Evolutionary conservation across 2,888 invertebrate species (phyloP).

Genomic region (Stictocephala bisonia): DNA sequence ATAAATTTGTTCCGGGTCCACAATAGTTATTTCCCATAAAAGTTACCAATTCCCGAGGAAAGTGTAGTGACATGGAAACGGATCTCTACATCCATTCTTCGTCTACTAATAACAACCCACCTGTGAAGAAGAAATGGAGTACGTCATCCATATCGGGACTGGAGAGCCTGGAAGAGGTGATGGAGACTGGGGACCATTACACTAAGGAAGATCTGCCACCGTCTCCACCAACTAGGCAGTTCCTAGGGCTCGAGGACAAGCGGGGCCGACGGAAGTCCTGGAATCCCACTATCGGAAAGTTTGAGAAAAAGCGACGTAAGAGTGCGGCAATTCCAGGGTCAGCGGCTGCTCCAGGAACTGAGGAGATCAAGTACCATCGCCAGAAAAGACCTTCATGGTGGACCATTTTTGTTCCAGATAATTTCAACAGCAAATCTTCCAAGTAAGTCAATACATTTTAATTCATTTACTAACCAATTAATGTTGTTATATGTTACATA

Average conservation of each 20-base stretch:
- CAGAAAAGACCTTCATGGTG: conserved; percentile 89
- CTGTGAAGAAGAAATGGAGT: conserved; percentile 58
- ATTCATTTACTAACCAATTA: too few relatives aligned
- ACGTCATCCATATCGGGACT: conserved; percentile 53
- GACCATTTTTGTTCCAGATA: conserved; percentile 86
- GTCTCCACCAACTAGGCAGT: conserved; percentile 59
- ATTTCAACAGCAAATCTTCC: conserved; percentile 41
- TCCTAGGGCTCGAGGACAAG: conserved; percentile 64
- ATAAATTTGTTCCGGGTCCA: conserved; percentile 2
- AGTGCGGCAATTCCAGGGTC: conserved; percentile 14
- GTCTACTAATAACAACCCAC: conserved; percentile 53
- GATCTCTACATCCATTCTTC: conserved; percentile 44
- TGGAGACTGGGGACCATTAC: conserved; percentile 29
- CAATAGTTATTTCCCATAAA: neutral
- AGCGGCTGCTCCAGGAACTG: conserved; percentile 65
- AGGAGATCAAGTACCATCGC: conserved; percentile 68
- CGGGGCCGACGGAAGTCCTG: conserved; percentile 73
- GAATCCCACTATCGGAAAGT: conserved; percentile 67
- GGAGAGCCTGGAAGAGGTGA: conserved; percentile 50
- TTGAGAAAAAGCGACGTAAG: conserved; percentile 70
- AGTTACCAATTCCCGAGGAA: too few relatives aligned
- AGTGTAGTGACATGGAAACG: conserved; percentile 32
- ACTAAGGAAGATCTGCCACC: conserved; percentile 18
- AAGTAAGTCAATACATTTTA: conserved; percentile 56
- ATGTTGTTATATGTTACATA: too few relatives aligned